phyloP scores from a whole-genome alignment of 2,888 invertebrate species.

The Platypus cylindrus region DNA sequence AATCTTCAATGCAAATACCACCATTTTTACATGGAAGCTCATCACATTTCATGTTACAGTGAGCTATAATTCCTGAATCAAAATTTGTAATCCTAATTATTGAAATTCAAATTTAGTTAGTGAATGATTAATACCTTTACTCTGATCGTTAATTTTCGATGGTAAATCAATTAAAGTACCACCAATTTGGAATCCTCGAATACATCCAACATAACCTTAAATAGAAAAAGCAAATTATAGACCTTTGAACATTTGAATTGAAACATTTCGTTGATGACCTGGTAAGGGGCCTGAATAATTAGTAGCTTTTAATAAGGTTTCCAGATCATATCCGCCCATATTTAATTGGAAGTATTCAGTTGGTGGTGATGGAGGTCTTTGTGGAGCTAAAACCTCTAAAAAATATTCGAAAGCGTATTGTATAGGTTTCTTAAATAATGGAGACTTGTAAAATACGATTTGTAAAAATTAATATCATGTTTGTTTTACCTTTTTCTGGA shows the following conservation, averaged over 20 bases:
- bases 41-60: conserved; percentile 85
- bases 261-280: too few relatives aligned
- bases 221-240: background rate
- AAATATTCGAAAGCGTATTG: conserved; percentile 19
- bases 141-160: conserved; percentile 53
- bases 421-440: too few relatives aligned
- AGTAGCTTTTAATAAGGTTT: conserved; percentile 51
- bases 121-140: conserved; percentile 36
- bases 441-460: too few relatives aligned
- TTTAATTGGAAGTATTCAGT: conserved; percentile 83
- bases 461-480: too few relatives aligned
- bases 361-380: conserved; percentile 78
- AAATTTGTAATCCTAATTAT: background rate
- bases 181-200: conserved; percentile 77
- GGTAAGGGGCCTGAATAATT: conserved; percentile 41
- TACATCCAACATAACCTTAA: conserved; percentile 63
- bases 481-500: conserved; percentile 54
- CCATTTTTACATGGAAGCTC: conserved; percentile 77
- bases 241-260: too few relatives aligned
- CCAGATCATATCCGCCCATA: conserved; percentile 72
- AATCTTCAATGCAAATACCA: conserved; percentile 80
- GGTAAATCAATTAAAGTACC: conserved; percentile 67
- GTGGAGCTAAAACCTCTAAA: conserved; percentile 74
- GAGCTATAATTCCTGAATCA: conserved; percentile 55
- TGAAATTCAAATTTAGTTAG: conserved; percentile 8